Conservation (phyloP, 2,797 vertebrate genomes). For the Megalops cyprinoides region DNA sequence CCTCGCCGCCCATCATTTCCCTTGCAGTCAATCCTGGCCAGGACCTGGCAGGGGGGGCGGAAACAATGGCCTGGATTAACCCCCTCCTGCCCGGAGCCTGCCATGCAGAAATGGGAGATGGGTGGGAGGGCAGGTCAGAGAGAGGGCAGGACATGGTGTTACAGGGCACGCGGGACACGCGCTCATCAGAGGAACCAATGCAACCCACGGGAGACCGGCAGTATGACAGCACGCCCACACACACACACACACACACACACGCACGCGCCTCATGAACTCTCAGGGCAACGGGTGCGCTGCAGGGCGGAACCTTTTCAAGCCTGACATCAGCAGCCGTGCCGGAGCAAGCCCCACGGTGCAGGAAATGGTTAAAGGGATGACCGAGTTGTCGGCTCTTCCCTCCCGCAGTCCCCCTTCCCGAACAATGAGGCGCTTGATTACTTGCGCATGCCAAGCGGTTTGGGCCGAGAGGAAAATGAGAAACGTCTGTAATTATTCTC, state of each 20-base stretch:
- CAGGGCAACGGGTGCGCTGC: background rate
- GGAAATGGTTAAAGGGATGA: slow-evolving; percentile 2
- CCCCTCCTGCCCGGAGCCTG: background rate
- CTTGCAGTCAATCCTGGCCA: background rate
- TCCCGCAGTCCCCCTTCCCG: background rate
- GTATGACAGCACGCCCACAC: too few relatives aligned
- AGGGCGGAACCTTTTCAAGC: too few relatives aligned
- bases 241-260: background rate
- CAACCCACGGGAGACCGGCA: too few relatives aligned
- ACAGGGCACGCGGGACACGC: background rate
- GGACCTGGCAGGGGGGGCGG: background rate
- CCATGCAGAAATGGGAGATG: background rate
- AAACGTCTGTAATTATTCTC: background rate
- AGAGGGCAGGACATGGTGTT: background rate
- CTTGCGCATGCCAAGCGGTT: background rate
- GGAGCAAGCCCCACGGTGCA: background rate
- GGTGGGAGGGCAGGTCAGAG: background rate
- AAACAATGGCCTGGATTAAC: background rate
- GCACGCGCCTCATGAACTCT: too few relatives aligned
- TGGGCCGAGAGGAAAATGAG: background rate
- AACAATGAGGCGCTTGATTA: slow-evolving; percentile 16
- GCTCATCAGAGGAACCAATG: too few relatives aligned
- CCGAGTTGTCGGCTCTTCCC: background rate
- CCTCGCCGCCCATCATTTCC: background rate
- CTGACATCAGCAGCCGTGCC: background rate